Base-by-base conservation (phyloP, 2,797 vertebrate species). In the Ciconia nigra region DNA sequence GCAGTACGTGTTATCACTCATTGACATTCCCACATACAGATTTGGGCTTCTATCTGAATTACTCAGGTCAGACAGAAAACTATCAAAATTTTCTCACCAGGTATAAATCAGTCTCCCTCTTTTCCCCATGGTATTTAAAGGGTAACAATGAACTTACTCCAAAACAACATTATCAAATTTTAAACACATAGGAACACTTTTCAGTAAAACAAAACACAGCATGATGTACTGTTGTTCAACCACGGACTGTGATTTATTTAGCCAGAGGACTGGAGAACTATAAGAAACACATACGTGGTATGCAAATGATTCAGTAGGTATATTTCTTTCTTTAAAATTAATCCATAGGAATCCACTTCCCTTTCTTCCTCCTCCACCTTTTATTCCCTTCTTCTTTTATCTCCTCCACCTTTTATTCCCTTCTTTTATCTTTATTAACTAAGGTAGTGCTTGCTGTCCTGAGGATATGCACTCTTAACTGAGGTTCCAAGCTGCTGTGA, bases 351-450 rank as follows among this genome's bases (percentile, higher is more conserved):
- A 96, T 87, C 33, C 13, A 49, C 26, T 87, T 89, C 13, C 24
- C 25, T 82, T 79, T 79, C 39, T 58, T 90, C 25, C 35, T 93
- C 69, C 47, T 69, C 35, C 61, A 87, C 41, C 26, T 78, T 87
- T 74, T 82, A 87, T 55, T 85, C 29, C 59, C 42, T 69, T 69
- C 35, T 42, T 66, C 57, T 87, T 83, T 82, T 41, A 87, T 58
- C 58, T 74, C 31, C 33, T 78, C n/a, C 47, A 86, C 52, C 37
- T 83, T 81, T 90, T 70, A 91, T 83, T 81, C 21, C 41, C n/a
- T 57, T 49, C 67, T 92, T 93, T 86, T 57, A 69, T 21, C 77
- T 74, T 93, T 92, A 91, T 90, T 90, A 96, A 95, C 42, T 86
- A 78, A 89, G 14, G 26, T 87, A 41, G 41, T 37, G 19, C 63